Percentiles rank a stretch among this genome's conserved stretches.
phyloP scores from a whole-genome alignment of 2,113 vertebrate genomes.

The Neogobius melanostomus region DNA sequence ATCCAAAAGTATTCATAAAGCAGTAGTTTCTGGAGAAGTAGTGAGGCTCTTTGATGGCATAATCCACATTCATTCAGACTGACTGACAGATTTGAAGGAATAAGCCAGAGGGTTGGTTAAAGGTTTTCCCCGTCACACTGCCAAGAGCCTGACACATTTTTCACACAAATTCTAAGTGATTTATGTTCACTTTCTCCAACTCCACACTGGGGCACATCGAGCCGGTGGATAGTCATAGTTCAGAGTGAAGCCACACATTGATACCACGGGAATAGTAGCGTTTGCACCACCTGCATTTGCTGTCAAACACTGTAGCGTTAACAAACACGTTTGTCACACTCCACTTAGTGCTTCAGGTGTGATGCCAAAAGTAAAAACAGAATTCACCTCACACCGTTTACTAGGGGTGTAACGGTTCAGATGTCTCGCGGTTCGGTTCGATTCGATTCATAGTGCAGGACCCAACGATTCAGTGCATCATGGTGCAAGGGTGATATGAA shows the following conservation, averaged over 20 bases:
- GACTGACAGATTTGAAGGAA: background rate
- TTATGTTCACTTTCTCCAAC: conserved; percentile 3
- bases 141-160: background rate
- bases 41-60: background rate
- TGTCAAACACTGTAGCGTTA: background rate
- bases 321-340: background rate
- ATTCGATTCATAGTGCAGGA: too few species aligned
- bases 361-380: too few species aligned
- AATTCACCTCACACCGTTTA: too few species aligned
- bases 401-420: too few species aligned
- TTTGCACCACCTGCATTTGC: background rate
- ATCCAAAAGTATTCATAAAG: background rate
- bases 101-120: background rate
- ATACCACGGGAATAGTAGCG: background rate
- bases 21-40: background rate
- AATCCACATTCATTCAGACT: background rate
- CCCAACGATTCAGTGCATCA: too few species aligned
- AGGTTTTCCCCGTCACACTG: background rate
- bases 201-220: background rate
- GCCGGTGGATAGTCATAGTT: background rate
- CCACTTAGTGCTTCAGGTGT: background rate
- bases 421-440: too few species aligned
- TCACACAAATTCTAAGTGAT: conserved; percentile 9
- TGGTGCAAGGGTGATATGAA: too few species aligned
- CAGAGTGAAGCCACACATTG: background rate